phyloP scores from a whole-genome alignment of 37 sponge, comb jelly and placozoan genomes.

The Beroe forskalii region DNA sequence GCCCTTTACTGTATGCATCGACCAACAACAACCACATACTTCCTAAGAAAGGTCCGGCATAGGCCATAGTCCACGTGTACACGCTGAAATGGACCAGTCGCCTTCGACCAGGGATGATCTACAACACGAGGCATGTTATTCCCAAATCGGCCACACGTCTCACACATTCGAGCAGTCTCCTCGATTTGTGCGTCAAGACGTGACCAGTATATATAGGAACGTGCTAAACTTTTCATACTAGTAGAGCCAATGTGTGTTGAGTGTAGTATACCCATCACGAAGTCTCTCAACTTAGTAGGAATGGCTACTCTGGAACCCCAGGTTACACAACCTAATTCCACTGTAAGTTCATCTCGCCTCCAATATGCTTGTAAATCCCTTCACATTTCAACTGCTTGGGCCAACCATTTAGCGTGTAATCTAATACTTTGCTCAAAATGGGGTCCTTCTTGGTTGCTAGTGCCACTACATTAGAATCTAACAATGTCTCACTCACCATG shows the following conservation, averaged over 20 bases:
- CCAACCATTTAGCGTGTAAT: too few species aligned
- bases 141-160: background rate
- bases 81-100: background rate
- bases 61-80: slow-evolving; percentile 27
- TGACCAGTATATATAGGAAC: slow-evolving; percentile 28
- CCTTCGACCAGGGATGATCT: background rate
- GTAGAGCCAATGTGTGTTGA: slow-evolving; percentile 43
- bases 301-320: slow-evolving; percentile 63
- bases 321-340: slow-evolving; percentile 44
- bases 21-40: slow-evolving; percentile 5
- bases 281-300: background rate
- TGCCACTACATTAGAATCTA: background rate
- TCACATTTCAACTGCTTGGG: too few species aligned
- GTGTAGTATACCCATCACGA: slow-evolving; percentile 55
- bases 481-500: background rate
- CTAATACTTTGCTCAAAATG: slow-evolving; percentile 25
- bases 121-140: background rate
- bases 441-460: background rate
- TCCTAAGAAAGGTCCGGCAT: too few species aligned
- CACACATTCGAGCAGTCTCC: background rate
- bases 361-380: background rate
- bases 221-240: background rate
- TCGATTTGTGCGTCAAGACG: slow-evolving; percentile 17
- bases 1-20: slow-evolving; percentile 21
- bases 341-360: slow-evolving; percentile 33